These are phyloP conservation scores for Pollachius pollachius DNA, from an alignment of 2,113 vertebrate species.

Conservation along the genomic window DNA sequence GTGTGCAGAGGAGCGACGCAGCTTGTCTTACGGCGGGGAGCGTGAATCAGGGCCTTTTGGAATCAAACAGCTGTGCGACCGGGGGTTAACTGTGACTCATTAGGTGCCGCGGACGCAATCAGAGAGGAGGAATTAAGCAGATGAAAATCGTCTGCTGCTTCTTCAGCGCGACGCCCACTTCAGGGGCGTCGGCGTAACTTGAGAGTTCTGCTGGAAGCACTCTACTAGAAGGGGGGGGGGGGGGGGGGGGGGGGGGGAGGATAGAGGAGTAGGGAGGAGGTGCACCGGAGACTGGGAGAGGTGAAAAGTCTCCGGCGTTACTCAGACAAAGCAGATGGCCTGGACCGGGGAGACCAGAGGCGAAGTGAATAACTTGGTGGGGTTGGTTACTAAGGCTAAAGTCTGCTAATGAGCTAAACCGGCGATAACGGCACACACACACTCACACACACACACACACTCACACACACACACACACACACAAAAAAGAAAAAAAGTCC, in stretches of 20 bases:
- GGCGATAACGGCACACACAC: slow-evolving; percentile 13
- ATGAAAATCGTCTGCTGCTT: slow-evolving; percentile 43
- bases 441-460: too few relatives aligned
- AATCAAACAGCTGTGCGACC: slow-evolving; percentile 60
- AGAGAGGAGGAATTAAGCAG: slow-evolving; percentile 50
- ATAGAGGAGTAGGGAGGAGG: background rate
- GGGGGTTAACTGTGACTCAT: slow-evolving; percentile 65
- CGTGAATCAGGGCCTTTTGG: slow-evolving; percentile 46
- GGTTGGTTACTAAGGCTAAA: slow-evolving; percentile 29
- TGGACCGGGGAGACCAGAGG: slow-evolving; percentile 30
- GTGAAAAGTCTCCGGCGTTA: slow-evolving; percentile 39
- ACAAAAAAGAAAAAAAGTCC: too few relatives aligned
- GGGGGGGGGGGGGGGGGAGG: slow-evolving; percentile 20
- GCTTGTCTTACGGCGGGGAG: background rate
- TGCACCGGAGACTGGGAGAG: slow-evolving; percentile 7
- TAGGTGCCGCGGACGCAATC: slow-evolving; percentile 58
- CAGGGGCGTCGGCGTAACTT: slow-evolving; percentile 30
- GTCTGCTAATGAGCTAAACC: slow-evolving; percentile 24
- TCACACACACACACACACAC: too few relatives aligned
- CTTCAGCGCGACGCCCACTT: slow-evolving; percentile 38
- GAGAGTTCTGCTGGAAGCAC: slow-evolving; percentile 34
- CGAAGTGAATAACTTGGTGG: slow-evolving; percentile 39
- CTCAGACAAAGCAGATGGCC: slow-evolving; percentile 54
- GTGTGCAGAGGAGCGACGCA: too few relatives aligned
- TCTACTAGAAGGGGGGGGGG: background rate